Evolutionary conservation across 1,140 invertebrate genomes (phyloP).

Genomic region (Contarinia nasturtii): DNA sequence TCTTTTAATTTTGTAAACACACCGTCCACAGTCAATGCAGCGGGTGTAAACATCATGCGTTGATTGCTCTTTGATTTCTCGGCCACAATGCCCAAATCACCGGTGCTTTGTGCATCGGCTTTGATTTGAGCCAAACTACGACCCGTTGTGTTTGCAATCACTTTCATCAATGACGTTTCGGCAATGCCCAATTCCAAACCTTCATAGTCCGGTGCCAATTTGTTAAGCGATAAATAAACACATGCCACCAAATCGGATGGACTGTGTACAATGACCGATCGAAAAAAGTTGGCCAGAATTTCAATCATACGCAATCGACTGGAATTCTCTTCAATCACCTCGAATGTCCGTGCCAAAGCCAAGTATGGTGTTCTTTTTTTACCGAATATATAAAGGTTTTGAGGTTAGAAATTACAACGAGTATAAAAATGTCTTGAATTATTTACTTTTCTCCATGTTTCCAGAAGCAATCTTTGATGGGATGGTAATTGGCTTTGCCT

Average conservation of each 20-base stretch:
- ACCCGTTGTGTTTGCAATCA: constrained; percentile 83
- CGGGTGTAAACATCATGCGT: constrained; percentile 65
- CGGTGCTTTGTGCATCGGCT: constrained; percentile 52
- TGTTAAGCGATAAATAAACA: constrained; percentile 90
- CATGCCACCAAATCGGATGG: constrained; percentile 77
- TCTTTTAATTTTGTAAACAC: constrained; percentile 82
- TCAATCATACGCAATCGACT: constrained; percentile 87
- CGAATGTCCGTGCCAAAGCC: constrained; percentile 76
- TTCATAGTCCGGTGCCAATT: constrained; percentile 86
- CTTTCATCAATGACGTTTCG: constrained; percentile 84
- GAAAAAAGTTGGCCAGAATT: constrained; percentile 83
- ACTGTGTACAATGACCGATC: constrained; percentile 74
- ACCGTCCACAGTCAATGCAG: constrained; percentile 38
- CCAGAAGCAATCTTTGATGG: constrained; percentile 82
- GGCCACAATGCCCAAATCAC: constrained; percentile 86
- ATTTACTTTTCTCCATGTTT: constrained; percentile 47
- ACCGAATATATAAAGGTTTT: constrained; percentile 5
- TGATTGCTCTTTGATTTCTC: constrained; percentile 80
- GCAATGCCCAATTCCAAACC: constrained; percentile 81
- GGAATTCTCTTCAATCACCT: constrained; percentile 76
- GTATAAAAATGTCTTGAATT: constrained; percentile 2
- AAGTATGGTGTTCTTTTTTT: constrained; percentile 69
- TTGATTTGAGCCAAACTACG: constrained; percentile 73
- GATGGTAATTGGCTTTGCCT: constrained; percentile 58
- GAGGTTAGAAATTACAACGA: not conserved